phyloP scores from a whole-genome alignment of 2,797 vertebrate genomes.

The Falco naumanni region DNA sequence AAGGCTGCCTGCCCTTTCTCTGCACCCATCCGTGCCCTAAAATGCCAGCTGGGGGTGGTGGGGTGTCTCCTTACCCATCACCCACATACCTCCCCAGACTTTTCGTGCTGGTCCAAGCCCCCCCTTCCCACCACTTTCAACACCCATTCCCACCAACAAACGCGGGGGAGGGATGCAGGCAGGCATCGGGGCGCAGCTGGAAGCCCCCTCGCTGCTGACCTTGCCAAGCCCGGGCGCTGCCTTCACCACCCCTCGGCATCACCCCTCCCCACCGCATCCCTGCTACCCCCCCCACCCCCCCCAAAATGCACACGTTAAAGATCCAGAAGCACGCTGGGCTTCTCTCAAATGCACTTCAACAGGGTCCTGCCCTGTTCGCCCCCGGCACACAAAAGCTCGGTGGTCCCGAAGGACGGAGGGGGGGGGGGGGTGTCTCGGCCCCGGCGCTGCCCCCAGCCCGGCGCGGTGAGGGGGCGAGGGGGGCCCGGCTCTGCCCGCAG shows the following conservation, averaged over 20 bases:
- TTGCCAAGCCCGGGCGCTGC: background rate
- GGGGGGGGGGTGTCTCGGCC: no score
- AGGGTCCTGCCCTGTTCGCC: slow-evolving; percentile 78
- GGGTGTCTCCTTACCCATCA: background rate
- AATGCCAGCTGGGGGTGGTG: background rate
- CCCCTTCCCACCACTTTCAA: background rate
- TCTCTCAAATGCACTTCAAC: slow-evolving; percentile 29
- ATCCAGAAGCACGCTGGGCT: slow-evolving; percentile 33
- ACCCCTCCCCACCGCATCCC: no score
- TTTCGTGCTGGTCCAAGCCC: background rate
- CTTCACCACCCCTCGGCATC: background rate
- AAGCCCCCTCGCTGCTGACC: background rate
- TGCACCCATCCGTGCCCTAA: background rate
- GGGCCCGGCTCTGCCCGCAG: background rate
- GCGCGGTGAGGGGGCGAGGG: background rate
- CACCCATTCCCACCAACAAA: background rate
- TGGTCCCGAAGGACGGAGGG: background rate
- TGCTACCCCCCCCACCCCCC: background rate
- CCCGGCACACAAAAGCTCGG: background rate
- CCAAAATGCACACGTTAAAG: background rate
- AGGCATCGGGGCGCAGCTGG: background rate
- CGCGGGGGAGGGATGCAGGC: background rate
- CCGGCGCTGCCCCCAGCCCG: no score
- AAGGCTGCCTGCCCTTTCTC: background rate
- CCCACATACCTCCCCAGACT: background rate